These are phyloP conservation scores for Grammomys dolichurus DNA, from an alignment of 2,113 vertebrate species.

Conservation along the genomic window DNA sequence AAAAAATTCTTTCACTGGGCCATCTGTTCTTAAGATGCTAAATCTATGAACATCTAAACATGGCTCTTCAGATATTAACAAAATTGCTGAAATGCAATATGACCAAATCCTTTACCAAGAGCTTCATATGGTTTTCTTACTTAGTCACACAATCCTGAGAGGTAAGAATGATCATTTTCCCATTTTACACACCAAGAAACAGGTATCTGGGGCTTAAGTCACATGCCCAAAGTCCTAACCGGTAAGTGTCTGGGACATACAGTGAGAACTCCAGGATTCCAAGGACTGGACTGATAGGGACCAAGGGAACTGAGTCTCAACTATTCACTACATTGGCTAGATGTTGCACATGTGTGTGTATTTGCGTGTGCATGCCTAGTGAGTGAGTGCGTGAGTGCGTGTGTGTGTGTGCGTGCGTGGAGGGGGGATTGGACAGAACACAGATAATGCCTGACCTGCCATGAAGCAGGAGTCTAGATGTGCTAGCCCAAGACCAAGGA, in stretches of 20 bases:
- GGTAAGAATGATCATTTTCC: background rate
- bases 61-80: constrained; percentile 51
- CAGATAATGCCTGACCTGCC: background rate
- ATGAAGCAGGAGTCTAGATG: background rate
- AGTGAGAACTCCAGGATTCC: background rate
- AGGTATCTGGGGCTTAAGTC: background rate
- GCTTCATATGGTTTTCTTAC: background rate
- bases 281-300: background rate
- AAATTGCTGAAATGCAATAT: background rate
- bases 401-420: too few relatives aligned
- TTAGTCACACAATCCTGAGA: background rate
- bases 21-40: constrained; percentile 63
- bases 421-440: background rate
- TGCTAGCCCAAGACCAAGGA: background rate
- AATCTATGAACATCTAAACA: constrained; percentile 4
- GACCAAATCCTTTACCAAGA: background rate
- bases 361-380: too few relatives aligned
- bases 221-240: background rate
- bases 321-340: background rate
- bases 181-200: constrained; percentile 46
- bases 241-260: background rate
- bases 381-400: too few relatives aligned
- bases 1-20: constrained; percentile 40
- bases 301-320: background rate
- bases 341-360: background rate